Conservation (phyloP, 2,797 vertebrate genomes). For the Manis pentadactyla region DNA sequence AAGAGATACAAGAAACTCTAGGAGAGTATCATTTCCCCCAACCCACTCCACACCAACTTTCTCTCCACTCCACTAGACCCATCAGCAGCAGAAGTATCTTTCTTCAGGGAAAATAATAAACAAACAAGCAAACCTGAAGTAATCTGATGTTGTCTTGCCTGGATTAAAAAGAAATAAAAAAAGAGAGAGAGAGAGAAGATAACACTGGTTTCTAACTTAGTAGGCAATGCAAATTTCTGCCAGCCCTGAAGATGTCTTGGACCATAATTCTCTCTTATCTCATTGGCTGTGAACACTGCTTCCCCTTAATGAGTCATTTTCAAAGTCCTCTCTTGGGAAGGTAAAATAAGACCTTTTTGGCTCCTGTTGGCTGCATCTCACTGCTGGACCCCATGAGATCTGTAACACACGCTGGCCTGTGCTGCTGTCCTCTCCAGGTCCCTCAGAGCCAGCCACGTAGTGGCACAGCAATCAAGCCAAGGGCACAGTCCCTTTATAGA, state of each 20-base stretch:
- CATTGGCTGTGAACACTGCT: neutral
- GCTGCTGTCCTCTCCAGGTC: fast-evolving
- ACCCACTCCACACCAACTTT: neutral
- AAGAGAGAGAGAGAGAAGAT: neutral
- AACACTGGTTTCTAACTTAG: conserved; percentile 28
- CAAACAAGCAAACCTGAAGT: neutral
- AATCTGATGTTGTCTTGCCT: neutral
- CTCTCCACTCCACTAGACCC: neutral
- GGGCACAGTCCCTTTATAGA: neutral
- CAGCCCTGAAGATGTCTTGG: neutral
- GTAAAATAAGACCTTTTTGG: neutral
- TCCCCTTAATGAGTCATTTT: conserved; percentile 44
- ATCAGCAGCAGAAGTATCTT: neutral
- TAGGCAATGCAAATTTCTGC: neutral
- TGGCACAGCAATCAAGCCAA: neutral
- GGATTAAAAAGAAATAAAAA: neutral
- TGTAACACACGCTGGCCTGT: fast-evolving
- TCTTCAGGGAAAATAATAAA: neutral
- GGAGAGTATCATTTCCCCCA: neutral
- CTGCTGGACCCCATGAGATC: neutral
- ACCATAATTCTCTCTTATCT: conserved; percentile 45
- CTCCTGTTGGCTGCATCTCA: neutral
- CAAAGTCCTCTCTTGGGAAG: conserved; percentile 49
- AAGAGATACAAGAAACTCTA: neutral
- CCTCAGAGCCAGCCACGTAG: neutral